Evolutionary conservation across 2,797 vertebrate genomes (phyloP), one percentile per base, ranked within the genome.

Genomic region (Bufotes viridis): DNA sequence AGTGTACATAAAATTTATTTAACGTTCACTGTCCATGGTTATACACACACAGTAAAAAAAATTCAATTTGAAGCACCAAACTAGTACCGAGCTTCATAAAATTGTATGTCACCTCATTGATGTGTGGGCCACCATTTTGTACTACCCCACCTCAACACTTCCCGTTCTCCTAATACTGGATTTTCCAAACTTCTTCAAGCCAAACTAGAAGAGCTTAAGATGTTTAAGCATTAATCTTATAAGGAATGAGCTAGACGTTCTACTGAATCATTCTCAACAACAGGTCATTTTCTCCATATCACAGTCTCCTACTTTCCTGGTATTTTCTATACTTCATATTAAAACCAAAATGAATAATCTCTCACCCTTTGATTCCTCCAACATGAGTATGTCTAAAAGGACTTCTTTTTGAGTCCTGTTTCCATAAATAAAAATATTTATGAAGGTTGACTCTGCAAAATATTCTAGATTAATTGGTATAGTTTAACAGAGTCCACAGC

Each of bases 381-480:
- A 76, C 29, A 65, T 84, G 57, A 74, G 57, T 49, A 18, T 24
- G 67, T 57, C 51, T 24, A 65, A 63, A 13, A 78, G 17, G 55
- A 15, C 84, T 42, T 63, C 49, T 18, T 24, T 67, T 53, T 34
- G n/a, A 86, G 58, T 24, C 60, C 67, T 20, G 42, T 82, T 55
- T 82, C 76, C 72, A 78, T 67, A 78, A 87, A 49, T 82, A 53
- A 18, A 61, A 88, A 83, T 81, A 69, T 83, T 69, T 83, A 83
- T 18, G 72, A 10, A 57, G 29, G 80, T 69, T 42, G 67, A 78
- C 60, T 53, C 82, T 63, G 18, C 29, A 14, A 72, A 80, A 69
- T 29, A 34, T 60, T 63, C 55, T 29, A n/a, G 74, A 89, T 84
- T 89, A 86, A 83, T 89, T 82, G 81, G 61, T 60, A 29, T 55